Evolutionary conservation across 1,140 invertebrate genomes (phyloP).

Genomic region (Bombus waltoni): DNA sequence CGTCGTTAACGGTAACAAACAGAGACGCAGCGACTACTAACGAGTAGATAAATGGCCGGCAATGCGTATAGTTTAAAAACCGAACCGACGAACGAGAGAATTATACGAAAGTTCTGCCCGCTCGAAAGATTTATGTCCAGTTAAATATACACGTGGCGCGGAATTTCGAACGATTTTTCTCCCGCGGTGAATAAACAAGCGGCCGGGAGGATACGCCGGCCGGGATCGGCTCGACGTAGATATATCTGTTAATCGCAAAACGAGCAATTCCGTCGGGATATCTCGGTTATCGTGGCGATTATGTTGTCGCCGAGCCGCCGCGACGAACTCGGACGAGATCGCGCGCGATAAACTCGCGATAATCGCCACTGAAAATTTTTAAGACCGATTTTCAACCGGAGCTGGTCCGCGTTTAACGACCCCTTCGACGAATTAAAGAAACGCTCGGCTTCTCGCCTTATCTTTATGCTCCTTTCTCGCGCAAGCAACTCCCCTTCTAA

Average conservation of each 20-base stretch:
- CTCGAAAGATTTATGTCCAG: slow-evolving; percentile 22
- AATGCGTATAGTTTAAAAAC: slow-evolving; percentile 3
- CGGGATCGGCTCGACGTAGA: not conserved
- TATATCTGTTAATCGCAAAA: slow-evolving; percentile 49
- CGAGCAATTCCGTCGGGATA: slow-evolving; percentile 36
- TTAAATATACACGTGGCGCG: slow-evolving; percentile 20
- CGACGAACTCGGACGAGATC: slow-evolving; percentile 57
- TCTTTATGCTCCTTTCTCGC: slow-evolving; percentile 36
- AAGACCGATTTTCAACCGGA: slow-evolving; percentile 46
- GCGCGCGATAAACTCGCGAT: slow-evolving; percentile 60
- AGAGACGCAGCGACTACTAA: slow-evolving; percentile 12
- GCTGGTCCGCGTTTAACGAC: slow-evolving; percentile 47
- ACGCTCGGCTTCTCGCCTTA: slow-evolving; percentile 48
- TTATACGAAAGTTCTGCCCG: slow-evolving; percentile 9
- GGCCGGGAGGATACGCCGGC: not conserved
- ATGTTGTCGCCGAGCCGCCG: slow-evolving; percentile 45
- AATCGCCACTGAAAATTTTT: slow-evolving; percentile 61
- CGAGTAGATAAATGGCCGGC: slow-evolving; percentile 32
- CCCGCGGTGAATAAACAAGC: slow-evolving; percentile 16
- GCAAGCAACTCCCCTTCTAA: slow-evolving; percentile 1
- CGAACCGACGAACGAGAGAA: slow-evolving; percentile 15
- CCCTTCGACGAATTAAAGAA: slow-evolving; percentile 61
- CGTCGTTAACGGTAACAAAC: slow-evolving; percentile 42
- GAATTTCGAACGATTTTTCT: slow-evolving; percentile 35
- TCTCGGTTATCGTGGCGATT: slow-evolving; percentile 54